These are phyloP conservation scores for Watersipora subatra DNA, from an alignment of 1,140 invertebrate genomes.

Conservation along the genomic window DNA sequence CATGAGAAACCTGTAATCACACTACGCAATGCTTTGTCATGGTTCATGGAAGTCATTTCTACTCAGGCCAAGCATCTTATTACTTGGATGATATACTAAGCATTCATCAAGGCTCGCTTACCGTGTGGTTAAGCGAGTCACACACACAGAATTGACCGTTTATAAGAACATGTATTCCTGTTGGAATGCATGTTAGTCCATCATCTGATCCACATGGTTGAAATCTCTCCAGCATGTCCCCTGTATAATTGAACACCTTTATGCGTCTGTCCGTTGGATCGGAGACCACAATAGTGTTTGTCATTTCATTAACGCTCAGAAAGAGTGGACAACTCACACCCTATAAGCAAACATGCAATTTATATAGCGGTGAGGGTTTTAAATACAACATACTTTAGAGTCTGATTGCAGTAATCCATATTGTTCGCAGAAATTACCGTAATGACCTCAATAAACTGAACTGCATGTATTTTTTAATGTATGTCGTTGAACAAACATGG, in stretches of 20 bases:
- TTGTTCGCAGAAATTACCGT: too few species aligned
- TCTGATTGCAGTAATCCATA: too few species aligned
- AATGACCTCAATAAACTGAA: too few species aligned
- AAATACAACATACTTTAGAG: too few species aligned
- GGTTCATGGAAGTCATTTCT: too few species aligned
- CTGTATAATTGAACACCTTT: constrained; percentile 21
- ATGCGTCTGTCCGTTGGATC: constrained; percentile 18
- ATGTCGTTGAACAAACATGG: too few species aligned
- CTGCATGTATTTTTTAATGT: too few species aligned
- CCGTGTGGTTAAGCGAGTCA: constrained; percentile 28
- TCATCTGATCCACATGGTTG: constrained; percentile 14
- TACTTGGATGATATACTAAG: too few species aligned
- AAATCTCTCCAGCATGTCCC: constrained; percentile 20
- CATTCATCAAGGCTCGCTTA: constrained; percentile 26
- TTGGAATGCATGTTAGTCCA: constrained; percentile 19
- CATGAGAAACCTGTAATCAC: too few species aligned
- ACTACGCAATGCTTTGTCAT: too few species aligned
- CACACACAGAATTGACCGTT: constrained; percentile 21
- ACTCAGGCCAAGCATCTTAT: too few species aligned
- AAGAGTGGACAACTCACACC: constrained; percentile 11
- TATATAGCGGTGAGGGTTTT: background rate
- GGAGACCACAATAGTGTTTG: constrained; percentile 23
- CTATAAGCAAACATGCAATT: constrained; percentile 9
- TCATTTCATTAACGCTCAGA: constrained; percentile 19
- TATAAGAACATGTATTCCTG: constrained; percentile 18